A percentile compares a stretch with the other conserved stretches of the same genome.
phyloP scores from a whole-genome alignment of 2,797 vertebrate genomes.

The Scolopax rusticola region DNA sequence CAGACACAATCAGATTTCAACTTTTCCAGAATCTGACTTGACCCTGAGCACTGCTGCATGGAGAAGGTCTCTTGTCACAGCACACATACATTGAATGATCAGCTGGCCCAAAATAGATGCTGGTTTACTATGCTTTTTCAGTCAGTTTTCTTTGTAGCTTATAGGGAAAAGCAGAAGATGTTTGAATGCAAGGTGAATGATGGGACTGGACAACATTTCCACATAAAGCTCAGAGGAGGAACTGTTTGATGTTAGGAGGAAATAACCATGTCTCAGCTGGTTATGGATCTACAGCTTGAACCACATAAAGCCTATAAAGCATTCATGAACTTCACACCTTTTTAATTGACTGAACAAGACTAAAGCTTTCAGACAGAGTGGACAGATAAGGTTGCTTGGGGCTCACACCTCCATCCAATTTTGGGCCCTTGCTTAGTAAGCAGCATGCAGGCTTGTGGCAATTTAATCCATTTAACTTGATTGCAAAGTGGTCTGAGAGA shows the following conservation, averaged over 20 bases:
- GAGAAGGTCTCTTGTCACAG: not conserved
- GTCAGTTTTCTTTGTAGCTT: not conserved
- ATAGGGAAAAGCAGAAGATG: not conserved
- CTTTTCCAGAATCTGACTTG: not conserved
- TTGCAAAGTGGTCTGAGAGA: not conserved
- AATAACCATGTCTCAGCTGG: not conserved
- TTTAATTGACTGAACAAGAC: conserved; percentile 48
- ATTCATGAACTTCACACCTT: conserved; percentile 58
- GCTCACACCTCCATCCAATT: not conserved
- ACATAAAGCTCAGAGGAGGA: not conserved
- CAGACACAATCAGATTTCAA: not conserved
- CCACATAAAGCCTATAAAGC: conserved; percentile 2
- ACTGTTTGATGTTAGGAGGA: not conserved
- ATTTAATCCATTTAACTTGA: conserved; percentile 32
- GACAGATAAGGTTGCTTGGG: conserved; percentile 24
- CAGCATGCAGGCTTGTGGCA: not conserved
- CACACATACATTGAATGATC: not conserved
- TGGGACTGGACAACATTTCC: not conserved
- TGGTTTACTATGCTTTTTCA: not conserved
- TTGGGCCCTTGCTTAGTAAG: not conserved
- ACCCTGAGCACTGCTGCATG: not conserved
- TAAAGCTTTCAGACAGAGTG: conserved; percentile 33
- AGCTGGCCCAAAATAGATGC: not conserved
- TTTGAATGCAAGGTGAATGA: not conserved
- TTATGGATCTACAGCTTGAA: not conserved